Evolutionary conservation across 2,888 invertebrate species (phyloP), one percentile per base, ranked within the genome.

Genomic region (Anagyrus pseudococci): DNA sequence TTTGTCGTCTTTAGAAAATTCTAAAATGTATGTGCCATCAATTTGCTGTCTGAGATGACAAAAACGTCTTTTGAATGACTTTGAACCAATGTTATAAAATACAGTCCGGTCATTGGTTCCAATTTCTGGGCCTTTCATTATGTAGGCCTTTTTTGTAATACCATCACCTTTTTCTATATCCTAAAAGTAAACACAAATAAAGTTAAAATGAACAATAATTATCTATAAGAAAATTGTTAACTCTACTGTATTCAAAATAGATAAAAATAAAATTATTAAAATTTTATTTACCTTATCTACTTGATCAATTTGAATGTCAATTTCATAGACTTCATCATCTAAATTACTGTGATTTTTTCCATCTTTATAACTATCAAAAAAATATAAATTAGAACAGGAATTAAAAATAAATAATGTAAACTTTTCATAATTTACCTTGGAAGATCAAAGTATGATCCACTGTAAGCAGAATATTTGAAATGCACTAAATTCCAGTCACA

Each of bases 1-100:
- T 78, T 92, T 91, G 67, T 96, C 95, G 82, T 96, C 96, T 83
- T 96, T 96, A 80, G 93, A 93, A 71, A 96, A 87, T 82, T 96
- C 95, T 56, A 96, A 84, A 74, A 94, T 92, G 75, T 94, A 95
- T 0, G 94, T 93, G 48, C 93, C 94, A 78, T 96, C 95, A 29
- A 94, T 90, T 83, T 95, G 94, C 79, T 92, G 91, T 67, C 94
- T 87, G 77, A 96, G 86, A 83, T 92, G 92, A 83, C 95, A 95
- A 82, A 92, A 96, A 68, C 91, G 85, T 79, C 94, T 86, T 83
- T 96, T 96, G 79, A 95, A 96, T 59, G 95, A 94, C 82, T 95
- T 94, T 22, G 95, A 94, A 68, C 92, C 93, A 73, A 96, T 91
- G 79, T 94, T 93, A 68, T 91, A 90, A 82, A 96, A 94, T 85